Evolutionary conservation across 2,797 vertebrate genomes (phyloP).

Genomic region (Liparis tanakae): DNA sequence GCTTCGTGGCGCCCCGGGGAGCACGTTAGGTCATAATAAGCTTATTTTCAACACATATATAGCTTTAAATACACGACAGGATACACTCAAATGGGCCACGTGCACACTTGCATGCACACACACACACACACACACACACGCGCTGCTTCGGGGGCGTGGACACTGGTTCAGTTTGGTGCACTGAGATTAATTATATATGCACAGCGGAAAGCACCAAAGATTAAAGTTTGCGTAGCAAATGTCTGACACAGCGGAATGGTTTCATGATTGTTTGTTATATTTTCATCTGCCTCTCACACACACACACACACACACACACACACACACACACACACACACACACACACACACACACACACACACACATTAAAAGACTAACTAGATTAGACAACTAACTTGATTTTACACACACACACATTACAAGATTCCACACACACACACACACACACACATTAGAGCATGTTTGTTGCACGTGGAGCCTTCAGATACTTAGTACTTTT

Average conservation of each 20-base stretch:
- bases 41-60: constrained; percentile 62
- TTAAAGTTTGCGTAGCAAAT: constrained; percentile 48
- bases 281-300: constrained; percentile 36
- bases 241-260: constrained; percentile 56
- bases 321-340: constrained; percentile 20
- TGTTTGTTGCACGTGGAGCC: constrained; percentile 42
- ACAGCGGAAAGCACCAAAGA: constrained; percentile 64
- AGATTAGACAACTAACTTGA: constrained; percentile 38
- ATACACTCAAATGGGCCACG: constrained; percentile 46
- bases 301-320: constrained; percentile 14
- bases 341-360: constrained; percentile 29
- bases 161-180: constrained; percentile 37
- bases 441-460: constrained; percentile 33
- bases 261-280: constrained; percentile 52
- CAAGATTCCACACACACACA: constrained; percentile 39
- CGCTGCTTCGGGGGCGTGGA: constrained; percentile 10
- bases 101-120: constrained; percentile 28
- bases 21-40: constrained; percentile 46
- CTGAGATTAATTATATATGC: constrained; percentile 47
- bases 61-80: constrained; percentile 51
- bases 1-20: constrained; percentile 32
- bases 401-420: constrained; percentile 28
- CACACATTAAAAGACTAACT: constrained; percentile 43
- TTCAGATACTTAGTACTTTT: constrained; percentile 43
- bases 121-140: constrained; percentile 9